phyloP scores from a whole-genome alignment of 64 coral and sea anemone species.

The Orbicella faveolata region DNA sequence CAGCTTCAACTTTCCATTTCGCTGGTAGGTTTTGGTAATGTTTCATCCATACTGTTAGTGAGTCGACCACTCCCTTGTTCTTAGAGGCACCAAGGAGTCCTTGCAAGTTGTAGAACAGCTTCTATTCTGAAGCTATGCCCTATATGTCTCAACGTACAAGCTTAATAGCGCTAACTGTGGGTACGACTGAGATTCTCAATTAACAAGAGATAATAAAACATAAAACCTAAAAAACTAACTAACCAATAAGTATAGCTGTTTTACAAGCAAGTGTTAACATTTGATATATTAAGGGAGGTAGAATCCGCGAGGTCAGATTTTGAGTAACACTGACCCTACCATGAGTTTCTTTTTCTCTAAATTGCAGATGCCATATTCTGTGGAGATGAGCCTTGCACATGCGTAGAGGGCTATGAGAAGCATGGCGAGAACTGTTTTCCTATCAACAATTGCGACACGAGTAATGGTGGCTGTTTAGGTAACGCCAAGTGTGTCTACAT shows the following conservation, averaged over 20 bases:
- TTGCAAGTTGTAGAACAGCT: no score
- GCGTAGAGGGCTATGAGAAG: slow-evolving; percentile 44
- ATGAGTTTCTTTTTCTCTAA: not conserved
- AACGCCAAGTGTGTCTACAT: slow-evolving; percentile 44
- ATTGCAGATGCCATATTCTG: slow-evolving; percentile 29
- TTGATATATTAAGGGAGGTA: no score
- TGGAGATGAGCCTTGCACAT: not conserved
- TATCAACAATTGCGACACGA: slow-evolving; percentile 48
- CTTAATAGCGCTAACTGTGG: no score
- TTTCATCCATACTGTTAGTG: not conserved
- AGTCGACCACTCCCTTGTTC: no score
- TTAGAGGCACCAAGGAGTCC: no score
- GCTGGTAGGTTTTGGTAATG: slow-evolving; percentile 12
- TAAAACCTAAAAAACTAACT: no score
- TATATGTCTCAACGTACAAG: no score
- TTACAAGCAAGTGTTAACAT: no score
- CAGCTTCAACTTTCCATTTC: slow-evolving; percentile 25
- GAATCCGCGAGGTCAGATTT: not conserved
- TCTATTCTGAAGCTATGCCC: no score
- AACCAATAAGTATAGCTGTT: no score
- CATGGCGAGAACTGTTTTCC: slow-evolving; percentile 42
- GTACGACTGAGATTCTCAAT: no score
- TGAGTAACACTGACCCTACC: not conserved
- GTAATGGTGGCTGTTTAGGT: slow-evolving; percentile 34
- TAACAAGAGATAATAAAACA: no score